Percentiles rank a stretch among this genome's conserved stretches.
Conservation (phyloP, 2,797 vertebrate species). For the Parauchenoglanis punctatus region DNA sequence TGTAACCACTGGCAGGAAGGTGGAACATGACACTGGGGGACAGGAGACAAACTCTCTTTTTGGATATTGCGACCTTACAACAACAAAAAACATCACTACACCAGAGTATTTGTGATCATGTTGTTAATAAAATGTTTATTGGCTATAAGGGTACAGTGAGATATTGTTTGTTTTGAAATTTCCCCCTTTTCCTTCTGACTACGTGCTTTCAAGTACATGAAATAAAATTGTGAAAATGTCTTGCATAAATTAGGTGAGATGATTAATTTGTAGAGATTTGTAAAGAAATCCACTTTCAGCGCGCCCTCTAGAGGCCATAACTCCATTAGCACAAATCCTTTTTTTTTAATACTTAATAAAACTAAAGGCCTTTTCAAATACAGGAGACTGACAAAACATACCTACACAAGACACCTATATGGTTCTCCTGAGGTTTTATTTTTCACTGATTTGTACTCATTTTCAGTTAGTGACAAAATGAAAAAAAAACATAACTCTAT, state of each 20-base stretch:
- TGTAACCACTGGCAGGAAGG: conserved; percentile 69
- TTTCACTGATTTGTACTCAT: not conserved
- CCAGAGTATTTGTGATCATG: conserved; percentile 91
- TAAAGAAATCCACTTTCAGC: not conserved
- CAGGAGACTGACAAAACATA: not conserved
- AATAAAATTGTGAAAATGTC: conserved; percentile 81
- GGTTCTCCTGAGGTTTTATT: not conserved
- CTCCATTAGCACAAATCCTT: not conserved
- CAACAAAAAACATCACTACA: conserved; percentile 72
- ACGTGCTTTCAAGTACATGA: conserved; percentile 78
- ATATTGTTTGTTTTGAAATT: conserved; percentile 73
- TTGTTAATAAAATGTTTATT: conserved; percentile 96
- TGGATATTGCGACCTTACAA: conserved; percentile 78
- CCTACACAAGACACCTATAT: not conserved
- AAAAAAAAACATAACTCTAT: not conserved
- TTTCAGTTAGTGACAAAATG: not conserved
- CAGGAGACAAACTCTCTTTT: conserved; percentile 75
- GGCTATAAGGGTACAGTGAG: conserved; percentile 81
- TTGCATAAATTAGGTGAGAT: conserved; percentile 66
- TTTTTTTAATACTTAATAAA: not conserved
- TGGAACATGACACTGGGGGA: conserved; percentile 71
- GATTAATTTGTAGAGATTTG: conserved; percentile 48
- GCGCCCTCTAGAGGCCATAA: conserved; percentile 15
- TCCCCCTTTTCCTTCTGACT: conserved; percentile 75
- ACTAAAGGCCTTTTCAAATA: not conserved